A percentile compares a stretch with the other conserved stretches of the same genome.
Evolutionary conservation across 1,140 invertebrate genomes (phyloP).

Genomic region (Ostrea denselamellosa): DNA sequence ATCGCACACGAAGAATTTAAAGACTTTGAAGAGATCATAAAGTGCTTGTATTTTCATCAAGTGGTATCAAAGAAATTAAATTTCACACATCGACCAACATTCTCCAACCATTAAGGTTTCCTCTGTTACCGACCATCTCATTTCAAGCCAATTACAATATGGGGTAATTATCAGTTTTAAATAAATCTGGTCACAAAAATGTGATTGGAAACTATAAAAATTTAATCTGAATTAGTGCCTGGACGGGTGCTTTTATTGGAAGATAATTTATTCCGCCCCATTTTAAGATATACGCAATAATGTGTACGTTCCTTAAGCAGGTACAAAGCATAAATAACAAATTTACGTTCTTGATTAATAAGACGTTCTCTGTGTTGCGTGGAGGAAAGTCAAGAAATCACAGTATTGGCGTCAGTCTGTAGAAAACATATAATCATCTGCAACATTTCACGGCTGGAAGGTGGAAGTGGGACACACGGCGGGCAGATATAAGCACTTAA

Average conservation of each 20-base stretch:
- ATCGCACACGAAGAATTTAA: slow-evolving; percentile 27
- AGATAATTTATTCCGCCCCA: slow-evolving; percentile 25
- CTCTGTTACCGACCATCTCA: background rate
- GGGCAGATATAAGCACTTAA: slow-evolving; percentile 10
- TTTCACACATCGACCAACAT: background rate
- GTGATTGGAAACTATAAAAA: slow-evolving; percentile 27
- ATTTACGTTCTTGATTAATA: background rate
- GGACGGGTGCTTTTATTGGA: background rate
- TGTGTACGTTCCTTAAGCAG: background rate
- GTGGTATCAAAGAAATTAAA: slow-evolving; percentile 27
- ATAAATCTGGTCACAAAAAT: slow-evolving; percentile 13
- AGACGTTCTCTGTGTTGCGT: background rate
- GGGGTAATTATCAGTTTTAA: slow-evolving; percentile 25
- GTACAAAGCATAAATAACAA: background rate
- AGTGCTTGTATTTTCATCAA: slow-evolving; percentile 15
- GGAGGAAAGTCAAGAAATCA: slow-evolving; percentile 20
- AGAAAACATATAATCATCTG: slow-evolving; percentile 29
- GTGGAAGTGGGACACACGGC: background rate
- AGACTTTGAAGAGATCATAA: slow-evolving; percentile 10
- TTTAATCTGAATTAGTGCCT: background rate
- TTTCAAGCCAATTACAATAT: slow-evolving; percentile 8
- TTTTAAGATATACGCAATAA: background rate
- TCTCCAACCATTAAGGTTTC: slow-evolving; percentile 5
- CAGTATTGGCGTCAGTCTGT: slow-evolving; percentile 17
- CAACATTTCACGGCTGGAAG: slow-evolving; percentile 24